These are phyloP conservation scores for Spodoptera frugiperda DNA, from an alignment of 1,140 invertebrate species.

Conservation along the genomic window DNA sequence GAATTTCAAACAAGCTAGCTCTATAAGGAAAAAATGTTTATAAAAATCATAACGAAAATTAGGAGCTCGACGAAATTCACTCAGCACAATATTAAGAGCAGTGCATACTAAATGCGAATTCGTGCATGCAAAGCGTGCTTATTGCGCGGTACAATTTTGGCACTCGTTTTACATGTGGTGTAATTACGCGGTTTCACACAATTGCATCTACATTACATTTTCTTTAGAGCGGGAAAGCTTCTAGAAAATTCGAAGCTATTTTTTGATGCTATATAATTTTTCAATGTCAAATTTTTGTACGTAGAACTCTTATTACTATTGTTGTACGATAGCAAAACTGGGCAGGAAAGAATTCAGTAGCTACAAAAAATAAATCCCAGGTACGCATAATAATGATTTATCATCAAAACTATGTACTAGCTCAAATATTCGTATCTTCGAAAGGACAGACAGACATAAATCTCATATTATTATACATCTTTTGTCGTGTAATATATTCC, in stretches of 20 bases:
- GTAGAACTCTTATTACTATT: not conserved
- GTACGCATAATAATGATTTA: too few relatives aligned
- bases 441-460: not conserved
- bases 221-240: conserved; percentile 12
- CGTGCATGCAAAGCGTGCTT: not conserved
- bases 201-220: conserved; percentile 14
- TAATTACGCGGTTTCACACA: conserved; percentile 18
- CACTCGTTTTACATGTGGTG: conserved; percentile 26
- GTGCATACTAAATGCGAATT: conserved; percentile 5
- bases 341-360: too few relatives aligned
- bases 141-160: conserved; percentile 29
- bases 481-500: conserved; percentile 56
- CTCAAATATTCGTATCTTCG: not conserved
- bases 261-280: not conserved
- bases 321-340: too few relatives aligned
- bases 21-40: too few relatives aligned
- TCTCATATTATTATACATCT: conserved; percentile 5
- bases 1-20: not conserved
- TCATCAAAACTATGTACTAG: not conserved
- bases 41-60: not conserved
- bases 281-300: not conserved
- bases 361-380: too few relatives aligned
- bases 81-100: conserved; percentile 2
- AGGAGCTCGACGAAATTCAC: not conserved
- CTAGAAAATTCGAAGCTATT: not conserved